phyloP scores from a whole-genome alignment of 2,797 vertebrate species.

The Platyrinchus mystaceus region DNA sequence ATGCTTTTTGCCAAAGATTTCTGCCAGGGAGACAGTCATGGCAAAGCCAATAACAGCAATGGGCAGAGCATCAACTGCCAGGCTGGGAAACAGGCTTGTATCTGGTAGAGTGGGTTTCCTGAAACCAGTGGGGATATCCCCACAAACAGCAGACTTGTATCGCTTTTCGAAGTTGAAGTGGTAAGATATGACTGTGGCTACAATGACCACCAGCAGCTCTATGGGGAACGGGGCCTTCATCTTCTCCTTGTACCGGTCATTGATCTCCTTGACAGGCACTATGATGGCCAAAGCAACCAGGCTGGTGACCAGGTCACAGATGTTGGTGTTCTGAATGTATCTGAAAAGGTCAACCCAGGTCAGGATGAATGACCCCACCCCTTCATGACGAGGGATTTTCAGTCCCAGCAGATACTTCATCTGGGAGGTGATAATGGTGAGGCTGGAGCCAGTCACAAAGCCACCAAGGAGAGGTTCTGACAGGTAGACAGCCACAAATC shows the following conservation, averaged over 20 bases:
- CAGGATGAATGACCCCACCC: slow-evolving; percentile 56
- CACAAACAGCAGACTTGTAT: slow-evolving; percentile 57
- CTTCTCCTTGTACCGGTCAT: slow-evolving; percentile 51
- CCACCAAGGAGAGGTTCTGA: slow-evolving; percentile 72
- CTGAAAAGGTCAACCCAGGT: slow-evolving; percentile 69
- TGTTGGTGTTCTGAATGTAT: slow-evolving; percentile 52
- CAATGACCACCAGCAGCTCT: slow-evolving; percentile 67
- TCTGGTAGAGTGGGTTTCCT: slow-evolving; percentile 53
- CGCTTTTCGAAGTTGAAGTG: slow-evolving; percentile 24
- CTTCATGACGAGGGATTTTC: slow-evolving; percentile 59
- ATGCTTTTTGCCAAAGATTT: slow-evolving; percentile 73
- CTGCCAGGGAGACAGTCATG: slow-evolving; percentile 65
- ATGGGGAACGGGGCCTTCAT: slow-evolving; percentile 68
- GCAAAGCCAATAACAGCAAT: slow-evolving; percentile 72
- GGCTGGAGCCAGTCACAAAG: slow-evolving; percentile 65
- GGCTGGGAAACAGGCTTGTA: slow-evolving; percentile 51
- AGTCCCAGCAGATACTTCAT: slow-evolving; percentile 70
- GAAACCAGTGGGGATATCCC: slow-evolving; percentile 70
- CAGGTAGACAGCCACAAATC: slow-evolving; percentile 70
- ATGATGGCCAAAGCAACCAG: slow-evolving; percentile 57
- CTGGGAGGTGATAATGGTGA: slow-evolving; percentile 72
- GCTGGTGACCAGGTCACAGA: slow-evolving; percentile 69
- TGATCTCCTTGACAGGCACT: slow-evolving; percentile 70
- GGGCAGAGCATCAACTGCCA: slow-evolving; percentile 68
- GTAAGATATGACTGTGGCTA: slow-evolving; percentile 52